Evolutionary conservation across 2,797 vertebrate species (phyloP).

Genomic region (Aeoliscus strigatus): DNA sequence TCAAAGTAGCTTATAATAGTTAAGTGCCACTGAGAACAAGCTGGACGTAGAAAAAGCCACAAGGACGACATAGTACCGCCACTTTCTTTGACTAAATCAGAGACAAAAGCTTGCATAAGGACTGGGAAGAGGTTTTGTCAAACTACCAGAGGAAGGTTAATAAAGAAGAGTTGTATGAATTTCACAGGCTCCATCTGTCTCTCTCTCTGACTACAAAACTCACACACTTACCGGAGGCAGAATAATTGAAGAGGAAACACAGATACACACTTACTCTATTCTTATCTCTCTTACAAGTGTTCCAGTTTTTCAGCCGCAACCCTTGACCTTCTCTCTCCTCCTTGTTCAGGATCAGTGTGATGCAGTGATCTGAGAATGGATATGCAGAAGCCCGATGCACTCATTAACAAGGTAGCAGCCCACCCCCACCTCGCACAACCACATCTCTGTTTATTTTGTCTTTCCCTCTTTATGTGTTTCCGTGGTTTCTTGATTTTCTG

Average conservation of each 20-base stretch:
- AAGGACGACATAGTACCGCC: constrained; percentile 40
- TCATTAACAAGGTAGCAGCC: constrained; percentile 75
- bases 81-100: constrained; percentile 49
- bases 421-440: constrained; percentile 1
- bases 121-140: constrained; percentile 46
- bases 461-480: constrained; percentile 39
- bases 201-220: constrained; percentile 16
- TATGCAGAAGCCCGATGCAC: constrained; percentile 67
- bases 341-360: constrained; percentile 40
- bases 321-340: constrained; percentile 50
- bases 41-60: constrained; percentile 48
- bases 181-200: constrained; percentile 15
- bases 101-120: constrained; percentile 45
- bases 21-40: constrained; percentile 57
- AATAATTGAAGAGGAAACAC: constrained; percentile 37
- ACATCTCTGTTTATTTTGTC: constrained; percentile 49
- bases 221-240: constrained; percentile 14
- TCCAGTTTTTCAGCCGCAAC: constrained; percentile 24
- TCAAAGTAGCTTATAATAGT: constrained; percentile 64
- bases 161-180: constrained; percentile 37
- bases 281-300: constrained; percentile 39
- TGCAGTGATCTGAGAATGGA: constrained; percentile 56
- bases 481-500: constrained; percentile 45
- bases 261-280: constrained; percentile 32
- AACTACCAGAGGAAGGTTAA: constrained; percentile 52